Base-by-base conservation (phyloP, 2,113 vertebrate species). In the Uropsilus gracilis region DNA sequence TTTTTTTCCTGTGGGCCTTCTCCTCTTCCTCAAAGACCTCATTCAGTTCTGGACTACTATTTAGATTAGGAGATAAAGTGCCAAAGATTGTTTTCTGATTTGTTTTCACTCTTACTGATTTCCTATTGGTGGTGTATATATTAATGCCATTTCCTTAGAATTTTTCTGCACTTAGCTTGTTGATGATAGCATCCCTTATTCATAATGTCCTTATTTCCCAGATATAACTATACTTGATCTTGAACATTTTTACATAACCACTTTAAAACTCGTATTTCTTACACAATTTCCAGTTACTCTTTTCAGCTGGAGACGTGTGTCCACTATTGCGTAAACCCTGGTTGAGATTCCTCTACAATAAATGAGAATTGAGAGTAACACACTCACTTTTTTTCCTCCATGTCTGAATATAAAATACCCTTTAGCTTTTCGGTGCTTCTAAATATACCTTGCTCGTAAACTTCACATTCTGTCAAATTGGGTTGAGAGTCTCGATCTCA, bases 401-500 rank as follows among this genome's bases (percentile, higher is more conserved):
- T 50, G 78, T 69, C 55, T 95, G 89, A 92, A 89, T 89, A n/a
- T 88, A 78, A 95, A 86, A 86, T 84, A 68, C 24, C 48, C 64
- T 80, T 91, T 91, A 91, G 83, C 71, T 96, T 84, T 89, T 57
- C 66, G 83, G 72, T 89, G 37, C 39, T 57, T 96, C 77, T 94
- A 96, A 91, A 95, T 37, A 94, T 90, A 90, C 61, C 82, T 86
- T 22, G 59, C 48, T 95, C 90, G 81, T 77, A 89, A 94, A 94
- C 87, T 89, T 91, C 90, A 86, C 63, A 55, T 91, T 48, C 34
- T 82, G 69, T 44, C 90, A 94, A 95, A 89, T 86, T 69, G 75
- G 75, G 69, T 73, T 84, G 34, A 59, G 66, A 93, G n/a, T 55
- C 61, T 90, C 18, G 63, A 32, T 85, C 30, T 90, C 37, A 69